A percentile compares a stretch with the other conserved stretches of the same genome.
Evolutionary conservation across 2,797 vertebrate species (phyloP).

Genomic region (Moxostoma hubbsi): DNA sequence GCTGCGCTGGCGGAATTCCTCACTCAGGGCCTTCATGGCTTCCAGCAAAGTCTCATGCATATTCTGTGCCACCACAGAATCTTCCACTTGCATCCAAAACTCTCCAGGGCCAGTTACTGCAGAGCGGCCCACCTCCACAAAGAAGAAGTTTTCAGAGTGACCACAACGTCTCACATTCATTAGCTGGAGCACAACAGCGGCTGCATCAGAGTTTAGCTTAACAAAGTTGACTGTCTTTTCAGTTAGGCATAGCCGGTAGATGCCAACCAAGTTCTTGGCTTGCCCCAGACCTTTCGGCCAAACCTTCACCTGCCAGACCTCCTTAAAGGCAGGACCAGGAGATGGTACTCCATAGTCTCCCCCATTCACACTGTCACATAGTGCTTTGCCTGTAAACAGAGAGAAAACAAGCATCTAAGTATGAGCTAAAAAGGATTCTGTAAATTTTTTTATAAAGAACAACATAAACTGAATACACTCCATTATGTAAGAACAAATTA

Average conservation of each 20-base stretch:
- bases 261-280: slow-evolving; percentile 79
- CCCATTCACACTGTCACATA: slow-evolving; percentile 59
- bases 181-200: slow-evolving; percentile 82
- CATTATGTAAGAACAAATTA: not conserved
- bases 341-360: slow-evolving; percentile 75
- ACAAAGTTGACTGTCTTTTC: slow-evolving; percentile 85
- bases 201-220: slow-evolving; percentile 83
- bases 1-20: slow-evolving; percentile 84
- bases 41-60: slow-evolving; percentile 90
- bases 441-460: not conserved
- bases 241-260: slow-evolving; percentile 83
- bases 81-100: slow-evolving; percentile 86
- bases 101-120: slow-evolving; percentile 81
- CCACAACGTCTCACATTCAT: slow-evolving; percentile 85
- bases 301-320: slow-evolving; percentile 88
- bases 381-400: slow-evolving; percentile 74
- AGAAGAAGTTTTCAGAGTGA: slow-evolving; percentile 87
- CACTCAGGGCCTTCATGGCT: slow-evolving; percentile 86
- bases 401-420: not conserved
- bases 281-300: slow-evolving; percentile 85
- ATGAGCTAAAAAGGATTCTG: not conserved
- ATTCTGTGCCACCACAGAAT: slow-evolving; percentile 85
- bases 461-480: not conserved
- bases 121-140: slow-evolving; percentile 85
- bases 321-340: slow-evolving; percentile 83